A percentile compares a stretch with the other conserved stretches of the same genome.
Evolutionary conservation across 2,888 invertebrate genomes (phyloP).

Genomic region (Tenthredo livida): DNA sequence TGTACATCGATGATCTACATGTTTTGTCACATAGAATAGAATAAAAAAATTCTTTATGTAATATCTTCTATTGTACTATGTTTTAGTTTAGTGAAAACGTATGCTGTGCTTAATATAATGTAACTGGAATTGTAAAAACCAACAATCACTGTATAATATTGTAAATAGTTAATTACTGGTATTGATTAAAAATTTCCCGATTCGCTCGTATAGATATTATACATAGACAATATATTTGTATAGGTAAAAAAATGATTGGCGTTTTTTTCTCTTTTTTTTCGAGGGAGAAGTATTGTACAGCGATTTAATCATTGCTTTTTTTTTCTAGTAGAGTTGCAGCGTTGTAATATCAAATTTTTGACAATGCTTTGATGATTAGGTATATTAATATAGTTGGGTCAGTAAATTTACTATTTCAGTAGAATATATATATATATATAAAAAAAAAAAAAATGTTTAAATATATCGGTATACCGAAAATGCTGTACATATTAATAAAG

Average conservation of each 20-base stretch:
- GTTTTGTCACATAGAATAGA: not conserved
- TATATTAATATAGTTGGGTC: not conserved
- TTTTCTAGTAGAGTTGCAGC: not conserved
- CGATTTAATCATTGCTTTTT: not conserved
- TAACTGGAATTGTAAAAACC: constrained; percentile 43
- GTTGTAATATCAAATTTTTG: constrained; percentile 9
- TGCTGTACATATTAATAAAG: constrained; percentile 23
- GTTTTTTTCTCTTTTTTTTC: not conserved
- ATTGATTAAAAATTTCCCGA: not conserved
- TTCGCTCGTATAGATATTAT: constrained; percentile 24
- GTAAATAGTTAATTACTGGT: constrained; percentile 26
- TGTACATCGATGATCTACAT: not conserved
- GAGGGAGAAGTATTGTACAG: not conserved
- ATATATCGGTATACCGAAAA: constrained; percentile 33
- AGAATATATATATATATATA: not conserved
- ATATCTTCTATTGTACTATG: not conserved
- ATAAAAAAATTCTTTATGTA: constrained; percentile 12
- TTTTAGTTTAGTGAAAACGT: not conserved
- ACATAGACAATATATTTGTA: constrained; percentile 17
- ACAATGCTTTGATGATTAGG: constrained; percentile 14
- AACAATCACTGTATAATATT: constrained; percentile 39
- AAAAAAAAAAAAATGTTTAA: constrained; percentile 17
- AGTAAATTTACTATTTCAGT: constrained; percentile 25
- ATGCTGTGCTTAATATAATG: not conserved
- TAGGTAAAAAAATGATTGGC: not conserved